These are phyloP conservation scores for Drosophila sordidapex DNA, from an alignment of 2,888 invertebrate genomes.

Conservation along the genomic window DNA sequence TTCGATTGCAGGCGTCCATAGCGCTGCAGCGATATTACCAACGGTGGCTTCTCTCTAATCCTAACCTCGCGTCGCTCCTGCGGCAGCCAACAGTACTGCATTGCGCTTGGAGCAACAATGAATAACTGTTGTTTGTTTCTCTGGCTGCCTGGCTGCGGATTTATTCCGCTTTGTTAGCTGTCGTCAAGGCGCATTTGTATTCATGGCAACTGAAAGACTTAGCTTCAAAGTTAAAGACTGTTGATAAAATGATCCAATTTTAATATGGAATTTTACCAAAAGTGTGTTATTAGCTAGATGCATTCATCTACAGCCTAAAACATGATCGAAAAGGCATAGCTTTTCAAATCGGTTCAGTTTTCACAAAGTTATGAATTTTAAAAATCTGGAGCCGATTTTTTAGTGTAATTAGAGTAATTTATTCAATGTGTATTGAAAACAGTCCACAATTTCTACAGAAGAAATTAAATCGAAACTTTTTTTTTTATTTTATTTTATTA, in stretches of 20 bases:
- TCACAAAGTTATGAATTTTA: neutral
- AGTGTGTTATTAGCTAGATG: neutral
- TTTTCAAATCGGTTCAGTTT: neutral
- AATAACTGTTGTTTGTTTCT: slow-evolving; percentile 14
- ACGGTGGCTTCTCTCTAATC: slow-evolving; percentile 64
- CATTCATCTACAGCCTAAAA: neutral
- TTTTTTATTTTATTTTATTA: no score
- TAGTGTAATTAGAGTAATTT: neutral
- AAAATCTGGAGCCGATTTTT: neutral
- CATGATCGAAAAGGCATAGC: neutral
- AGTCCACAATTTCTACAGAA: neutral
- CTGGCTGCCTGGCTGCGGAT: neutral
- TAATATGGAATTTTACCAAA: neutral
- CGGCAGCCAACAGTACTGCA: slow-evolving; percentile 70
- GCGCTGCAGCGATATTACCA: slow-evolving; percentile 71
- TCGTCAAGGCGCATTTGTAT: slow-evolving; percentile 20
- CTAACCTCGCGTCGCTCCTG: slow-evolving; percentile 60
- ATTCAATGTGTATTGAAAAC: neutral
- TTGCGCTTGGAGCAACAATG: neutral
- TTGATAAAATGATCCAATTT: neutral
- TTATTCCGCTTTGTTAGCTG: slow-evolving; percentile 13
- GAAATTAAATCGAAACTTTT: neutral
- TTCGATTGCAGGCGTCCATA: slow-evolving; percentile 54
- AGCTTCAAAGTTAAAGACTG: neutral
- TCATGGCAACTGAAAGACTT: neutral